Evolutionary conservation across 2,797 vertebrate genomes (phyloP), one percentile per base, ranked within the genome.

Genomic region (Austrolebias charrua): DNA sequence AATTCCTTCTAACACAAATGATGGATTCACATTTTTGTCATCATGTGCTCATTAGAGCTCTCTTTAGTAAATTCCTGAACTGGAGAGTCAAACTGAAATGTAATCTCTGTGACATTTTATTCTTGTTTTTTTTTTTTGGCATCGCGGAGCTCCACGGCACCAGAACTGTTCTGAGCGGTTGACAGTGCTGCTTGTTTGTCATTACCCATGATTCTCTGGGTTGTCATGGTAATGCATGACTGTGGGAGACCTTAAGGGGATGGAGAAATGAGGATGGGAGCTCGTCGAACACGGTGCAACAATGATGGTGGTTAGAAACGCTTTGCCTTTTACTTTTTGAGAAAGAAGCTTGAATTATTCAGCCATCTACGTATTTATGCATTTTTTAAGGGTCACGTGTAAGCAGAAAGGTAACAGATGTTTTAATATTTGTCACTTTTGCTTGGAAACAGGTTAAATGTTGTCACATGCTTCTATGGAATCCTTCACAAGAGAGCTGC

Each of bases 151-250:
- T 68, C 56, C 38, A 19, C 43, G 60, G 55, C 35, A 61, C 57
- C 60, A 28, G 16, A 75, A 60, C 66, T 52, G 56, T 79, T 66
- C 55, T 55, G 75, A 71, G 47, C 60, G 24, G 47, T 50, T 61
- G 56, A 73, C 74, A 55, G 66, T 29, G 10, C 70, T 31, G 70
- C 60, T 71, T 81, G 70, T 85, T 83, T 82, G 73, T 77, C 65
- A 0, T 83, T 81, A 77, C 65, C 79, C 76, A 71, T 57, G 67
- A 79, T 77, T 74, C 69, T 73, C 53, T 4, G 64, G 51, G 85
- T 86, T 87, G 83, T 83, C 82, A 87, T 87, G 83, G 83, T 71
- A 74, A 86, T 78, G 45, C 47, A 59, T 75, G 72, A 76, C 70
- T 71, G 71, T 69, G 60, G 43, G 45, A 78, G 67, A 82, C 79